These are phyloP conservation scores for Drosophila rellima DNA, from an alignment of 2,888 invertebrate species.

Conservation along the genomic window DNA sequence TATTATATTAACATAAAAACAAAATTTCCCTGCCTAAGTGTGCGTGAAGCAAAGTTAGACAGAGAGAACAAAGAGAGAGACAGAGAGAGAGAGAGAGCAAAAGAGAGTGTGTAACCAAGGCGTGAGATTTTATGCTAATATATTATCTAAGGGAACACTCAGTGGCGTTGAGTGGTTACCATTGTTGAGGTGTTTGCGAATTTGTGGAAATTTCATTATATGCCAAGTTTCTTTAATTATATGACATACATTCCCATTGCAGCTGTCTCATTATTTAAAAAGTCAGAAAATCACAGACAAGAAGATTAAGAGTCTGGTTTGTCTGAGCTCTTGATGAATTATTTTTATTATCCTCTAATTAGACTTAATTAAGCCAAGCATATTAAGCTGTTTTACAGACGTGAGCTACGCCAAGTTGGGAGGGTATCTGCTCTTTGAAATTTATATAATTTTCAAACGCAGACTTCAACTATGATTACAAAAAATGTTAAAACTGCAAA, in stretches of 20 bases:
- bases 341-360: neutral
- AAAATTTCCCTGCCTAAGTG: constrained; percentile 30
- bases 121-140: constrained; percentile 25
- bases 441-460: neutral
- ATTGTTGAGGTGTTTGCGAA: constrained; percentile 13
- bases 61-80: neutral
- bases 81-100: neutral
- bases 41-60: neutral
- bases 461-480: neutral
- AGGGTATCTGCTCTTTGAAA: neutral
- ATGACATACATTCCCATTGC: constrained; percentile 51
- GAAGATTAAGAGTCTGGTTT: constrained; percentile 22
- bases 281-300: constrained; percentile 12
- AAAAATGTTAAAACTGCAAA: constrained; percentile 3
- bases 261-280: constrained; percentile 42
- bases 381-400: neutral
- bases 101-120: neutral
- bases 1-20: constrained; percentile 68
- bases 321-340: constrained; percentile 3
- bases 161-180: constrained; percentile 24
- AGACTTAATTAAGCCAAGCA: neutral
- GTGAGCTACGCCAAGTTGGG: neutral
- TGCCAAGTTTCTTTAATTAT: constrained; percentile 54
- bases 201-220: constrained; percentile 38
- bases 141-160: constrained; percentile 15